Base-by-base conservation (phyloP, 2,888 invertebrate species). In the Perizoma affinitatum region DNA sequence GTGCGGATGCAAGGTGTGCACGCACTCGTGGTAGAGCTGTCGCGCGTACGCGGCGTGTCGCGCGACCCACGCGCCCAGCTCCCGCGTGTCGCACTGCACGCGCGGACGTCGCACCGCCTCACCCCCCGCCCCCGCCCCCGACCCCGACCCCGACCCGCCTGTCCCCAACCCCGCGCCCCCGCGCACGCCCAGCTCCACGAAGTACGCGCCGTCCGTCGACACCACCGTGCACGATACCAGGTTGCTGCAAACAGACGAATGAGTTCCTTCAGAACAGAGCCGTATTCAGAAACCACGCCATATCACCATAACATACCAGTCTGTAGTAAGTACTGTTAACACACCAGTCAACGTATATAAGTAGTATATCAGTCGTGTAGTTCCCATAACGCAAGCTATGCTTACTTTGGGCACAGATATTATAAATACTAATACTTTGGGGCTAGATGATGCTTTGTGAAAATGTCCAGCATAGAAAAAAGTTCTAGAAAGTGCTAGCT, bases 31-130 rank as follows among this genome's bases (percentile, higher is more conserved):
- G 87, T 96, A 96, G 80, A 97, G 94, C 76, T 95, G 95, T 84
- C 96, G 96, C 58, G 98, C 98, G 87, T 97, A 97, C 78, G 97
- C 97, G 67, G 98, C 96, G 93, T 97, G 96, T 70, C 96, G 95
- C 35, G 95, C 94, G 68, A 95, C 94, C 90, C 94, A 94, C 67
- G 93, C 93, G 11, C 96, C 96, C 67, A 96, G 93, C 69, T 94
- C 94, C 61, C 93, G 94, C 66, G 93, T 94, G 84, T 96, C 96
- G 83, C 97, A 97, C 76, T 96, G 93, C 69, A 97, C 96, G 82
- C 95, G 94, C 44, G 97, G 96, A 68, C 95, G 93, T 74, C 95
- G 95, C 75, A 94, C 80, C 78, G 76, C 91, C 76, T 82, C 71
- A 70, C 93, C 93, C 63, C 91, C 87, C 11, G n/a, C 79, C 77